These are phyloP conservation scores for Corythornis vintsioides DNA, from an alignment of 2,113 vertebrate genomes.

Conservation along the genomic window DNA sequence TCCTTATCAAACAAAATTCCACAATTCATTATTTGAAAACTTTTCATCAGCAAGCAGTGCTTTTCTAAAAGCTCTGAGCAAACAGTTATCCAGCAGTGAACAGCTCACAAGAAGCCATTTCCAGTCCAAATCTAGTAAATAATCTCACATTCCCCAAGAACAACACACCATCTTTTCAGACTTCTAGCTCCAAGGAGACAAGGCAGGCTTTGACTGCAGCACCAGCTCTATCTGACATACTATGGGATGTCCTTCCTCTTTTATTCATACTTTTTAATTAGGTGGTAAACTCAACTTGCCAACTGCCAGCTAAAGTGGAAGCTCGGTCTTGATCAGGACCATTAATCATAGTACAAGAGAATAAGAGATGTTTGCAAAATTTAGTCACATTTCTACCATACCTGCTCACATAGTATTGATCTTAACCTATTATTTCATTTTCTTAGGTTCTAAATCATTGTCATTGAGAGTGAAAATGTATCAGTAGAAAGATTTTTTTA, in stretches of 20 bases:
- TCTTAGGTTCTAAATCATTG: not conserved
- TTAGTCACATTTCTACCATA: not conserved
- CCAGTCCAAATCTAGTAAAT: not conserved
- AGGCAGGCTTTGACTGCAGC: not conserved
- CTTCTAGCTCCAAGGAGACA: not conserved
- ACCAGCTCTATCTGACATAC: not conserved
- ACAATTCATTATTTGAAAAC: not conserved
- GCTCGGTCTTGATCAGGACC: not conserved
- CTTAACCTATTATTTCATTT: not conserved
- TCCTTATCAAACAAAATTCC: not conserved
- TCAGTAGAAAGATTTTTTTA: not conserved
- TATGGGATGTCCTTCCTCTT: not conserved
- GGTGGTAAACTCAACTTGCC: not conserved
- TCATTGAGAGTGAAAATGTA: not conserved
- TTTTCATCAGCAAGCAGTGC: not conserved
- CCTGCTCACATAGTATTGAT: not conserved
- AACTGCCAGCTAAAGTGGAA: not conserved
- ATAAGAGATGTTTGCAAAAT: not conserved
- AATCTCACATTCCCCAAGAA: not conserved
- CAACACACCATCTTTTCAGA: not conserved
- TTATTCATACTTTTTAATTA: not conserved
- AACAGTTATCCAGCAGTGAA: not conserved
- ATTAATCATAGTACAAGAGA: not conserved
- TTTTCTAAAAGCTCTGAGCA: not conserved
- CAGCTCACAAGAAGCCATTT: not conserved